phyloP scores from a whole-genome alignment of 2,113 vertebrate species.

The Rhodinocichla rosea region DNA sequence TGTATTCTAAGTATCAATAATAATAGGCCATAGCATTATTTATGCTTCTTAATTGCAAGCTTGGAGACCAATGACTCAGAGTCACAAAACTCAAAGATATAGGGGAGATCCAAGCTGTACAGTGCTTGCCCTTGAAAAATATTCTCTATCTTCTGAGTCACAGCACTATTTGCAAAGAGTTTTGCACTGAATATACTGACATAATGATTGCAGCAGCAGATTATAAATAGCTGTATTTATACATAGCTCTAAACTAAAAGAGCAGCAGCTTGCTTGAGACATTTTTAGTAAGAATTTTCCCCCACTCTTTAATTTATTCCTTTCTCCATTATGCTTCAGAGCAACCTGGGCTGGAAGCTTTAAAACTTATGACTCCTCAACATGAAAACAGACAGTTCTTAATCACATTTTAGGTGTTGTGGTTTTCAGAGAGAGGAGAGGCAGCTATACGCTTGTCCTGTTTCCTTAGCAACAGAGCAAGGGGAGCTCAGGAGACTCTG shows the following conservation, averaged over 20 bases:
- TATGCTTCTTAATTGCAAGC: neutral
- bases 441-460: neutral
- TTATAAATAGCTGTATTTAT: conserved; percentile 56
- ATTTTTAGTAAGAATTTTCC: conserved; percentile 12
- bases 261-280: conserved; percentile 18
- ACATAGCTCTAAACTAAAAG: conserved; percentile 40
- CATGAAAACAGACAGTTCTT: conserved; percentile 25
- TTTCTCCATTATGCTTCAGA: conserved; percentile 35
- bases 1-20: neutral
- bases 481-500: conserved; percentile 11
- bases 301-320: conserved; percentile 7
- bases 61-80: neutral
- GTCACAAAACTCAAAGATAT: neutral
- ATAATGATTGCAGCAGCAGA: conserved; percentile 41
- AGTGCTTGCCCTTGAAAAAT: conserved; percentile 8
- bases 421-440: neutral
- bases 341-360: neutral
- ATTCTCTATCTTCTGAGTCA: conserved; percentile 25
- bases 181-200: conserved; percentile 26
- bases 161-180: neutral
- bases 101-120: neutral
- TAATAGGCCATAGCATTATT: neutral
- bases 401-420: conserved; percentile 34
- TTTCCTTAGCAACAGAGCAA: conserved; percentile 67
- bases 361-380: conserved; percentile 38